Percentiles rank a stretch among this genome's conserved stretches.
Evolutionary conservation across 2,797 vertebrate species (phyloP).

Genomic region (Myotis myotis): DNA sequence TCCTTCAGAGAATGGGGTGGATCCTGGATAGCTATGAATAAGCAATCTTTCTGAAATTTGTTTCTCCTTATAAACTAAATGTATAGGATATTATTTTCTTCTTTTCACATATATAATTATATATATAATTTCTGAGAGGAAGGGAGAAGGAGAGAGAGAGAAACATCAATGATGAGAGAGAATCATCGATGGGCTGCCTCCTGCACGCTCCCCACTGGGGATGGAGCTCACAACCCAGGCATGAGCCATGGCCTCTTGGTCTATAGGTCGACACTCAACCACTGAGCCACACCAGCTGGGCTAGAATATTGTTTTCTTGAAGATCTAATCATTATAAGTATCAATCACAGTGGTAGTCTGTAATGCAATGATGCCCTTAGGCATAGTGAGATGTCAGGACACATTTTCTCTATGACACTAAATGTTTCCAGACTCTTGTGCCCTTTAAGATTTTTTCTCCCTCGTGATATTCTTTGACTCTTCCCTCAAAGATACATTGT

Average conservation of each 20-base stretch:
- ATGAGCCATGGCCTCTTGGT: too few relatives aligned
- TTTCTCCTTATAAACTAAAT: conserved; percentile 16
- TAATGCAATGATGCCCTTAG: not conserved
- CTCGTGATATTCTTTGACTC: not conserved
- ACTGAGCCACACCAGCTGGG: too few relatives aligned
- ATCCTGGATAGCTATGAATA: not conserved
- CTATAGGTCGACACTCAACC: too few relatives aligned
- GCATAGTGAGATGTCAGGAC: not conserved
- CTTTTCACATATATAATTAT: too few relatives aligned
- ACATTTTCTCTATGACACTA: not conserved
- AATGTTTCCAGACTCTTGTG: not conserved
- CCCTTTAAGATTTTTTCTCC: not conserved
- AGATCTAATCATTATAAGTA: not conserved
- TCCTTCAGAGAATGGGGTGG: not conserved
- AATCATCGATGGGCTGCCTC: too few relatives aligned
- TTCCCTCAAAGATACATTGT: not conserved
- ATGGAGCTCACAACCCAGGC: too few relatives aligned
- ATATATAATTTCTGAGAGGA: too few relatives aligned
- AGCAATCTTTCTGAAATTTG: not conserved
- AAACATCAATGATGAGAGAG: too few relatives aligned
- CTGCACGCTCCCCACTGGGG: too few relatives aligned
- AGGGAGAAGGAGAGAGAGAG: too few relatives aligned
- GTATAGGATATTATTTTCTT: not conserved
- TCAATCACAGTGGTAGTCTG: not conserved
- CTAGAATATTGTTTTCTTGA: conserved; percentile 8